These are phyloP conservation scores for Nycteola revayana DNA, from an alignment of 2,888 invertebrate genomes.

Conservation along the genomic window DNA sequence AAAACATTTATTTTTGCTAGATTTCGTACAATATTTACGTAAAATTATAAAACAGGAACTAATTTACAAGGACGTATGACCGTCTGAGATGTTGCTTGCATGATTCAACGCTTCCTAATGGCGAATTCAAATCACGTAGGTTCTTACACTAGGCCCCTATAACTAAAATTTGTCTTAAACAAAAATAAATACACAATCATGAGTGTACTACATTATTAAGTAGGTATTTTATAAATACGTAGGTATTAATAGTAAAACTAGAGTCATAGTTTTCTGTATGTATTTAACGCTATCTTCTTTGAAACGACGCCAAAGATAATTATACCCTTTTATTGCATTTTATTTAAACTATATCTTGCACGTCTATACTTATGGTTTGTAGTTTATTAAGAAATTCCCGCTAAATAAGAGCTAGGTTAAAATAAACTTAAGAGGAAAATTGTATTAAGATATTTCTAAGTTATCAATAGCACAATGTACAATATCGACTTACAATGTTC, in stretches of 20 bases:
- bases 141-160: slow-evolving; percentile 29
- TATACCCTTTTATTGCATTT: too few species aligned
- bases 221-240: too few species aligned
- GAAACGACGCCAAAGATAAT: too few species aligned
- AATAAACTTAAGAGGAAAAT: too few species aligned
- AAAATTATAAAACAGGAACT: slow-evolving; percentile 41
- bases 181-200: background rate
- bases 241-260: too few species aligned
- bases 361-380: too few species aligned
- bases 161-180: slow-evolving; percentile 16
- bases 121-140: slow-evolving; percentile 41
- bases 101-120: slow-evolving; percentile 38
- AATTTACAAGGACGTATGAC: slow-evolving; percentile 46
- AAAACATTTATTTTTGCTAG: slow-evolving; percentile 18
- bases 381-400: too few species aligned
- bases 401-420: too few species aligned
- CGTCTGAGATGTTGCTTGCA: slow-evolving; percentile 43
- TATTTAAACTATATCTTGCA: too few species aligned
- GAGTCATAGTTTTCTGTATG: too few species aligned
- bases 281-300: too few species aligned
- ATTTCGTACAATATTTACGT: slow-evolving; percentile 21
- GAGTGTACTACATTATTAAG: too few species aligned
- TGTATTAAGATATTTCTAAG: slow-evolving; percentile 13
- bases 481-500: slow-evolving; percentile 24
- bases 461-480: slow-evolving; percentile 18